These are phyloP conservation scores for Agrilus biguttatus DNA, from an alignment of 2,888 invertebrate species.

Conservation along the genomic window DNA sequence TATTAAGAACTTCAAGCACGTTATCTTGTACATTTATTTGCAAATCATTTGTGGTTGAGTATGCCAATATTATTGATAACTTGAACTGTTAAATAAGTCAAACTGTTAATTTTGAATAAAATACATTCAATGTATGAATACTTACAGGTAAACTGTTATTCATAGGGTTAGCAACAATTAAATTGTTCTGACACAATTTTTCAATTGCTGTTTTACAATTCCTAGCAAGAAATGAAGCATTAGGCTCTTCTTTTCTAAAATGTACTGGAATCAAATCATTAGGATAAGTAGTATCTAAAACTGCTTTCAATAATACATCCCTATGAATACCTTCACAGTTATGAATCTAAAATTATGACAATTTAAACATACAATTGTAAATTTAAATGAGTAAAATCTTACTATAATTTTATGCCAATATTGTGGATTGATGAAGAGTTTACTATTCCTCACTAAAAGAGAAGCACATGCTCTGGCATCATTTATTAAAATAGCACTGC, in stretches of 20 bases:
- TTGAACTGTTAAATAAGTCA: slow-evolving; percentile 16
- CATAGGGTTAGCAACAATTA: slow-evolving; percentile 24
- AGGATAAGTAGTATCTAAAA: slow-evolving; percentile 32
- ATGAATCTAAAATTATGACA: slow-evolving; percentile 15
- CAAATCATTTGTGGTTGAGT: slow-evolving; percentile 29
- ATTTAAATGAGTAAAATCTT: not conserved
- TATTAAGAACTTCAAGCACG: slow-evolving; percentile 25
- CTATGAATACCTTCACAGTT: slow-evolving; percentile 24
- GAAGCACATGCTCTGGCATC: not conserved
- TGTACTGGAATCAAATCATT: slow-evolving; percentile 35
- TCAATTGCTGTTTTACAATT: slow-evolving; percentile 36
- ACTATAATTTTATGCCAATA: slow-evolving; percentile 5
- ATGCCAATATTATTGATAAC: slow-evolving; percentile 29
- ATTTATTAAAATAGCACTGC: slow-evolving; percentile 1
- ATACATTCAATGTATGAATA: not conserved
- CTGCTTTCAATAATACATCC: slow-evolving; percentile 28
- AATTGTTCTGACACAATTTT: slow-evolving; percentile 31
- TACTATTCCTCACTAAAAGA: slow-evolving; percentile 1
- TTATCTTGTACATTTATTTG: slow-evolving; percentile 34
- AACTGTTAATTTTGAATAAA: not conserved
- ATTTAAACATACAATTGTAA: not conserved
- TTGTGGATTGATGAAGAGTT: slow-evolving; percentile 1
- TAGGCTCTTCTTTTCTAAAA: slow-evolving; percentile 25
- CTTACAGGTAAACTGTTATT: slow-evolving; percentile 16
- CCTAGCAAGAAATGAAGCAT: slow-evolving; percentile 31